Evolutionary conservation across 2,797 vertebrate genomes (phyloP), one percentile per base, ranked within the genome.

Genomic region (Protosalanx chinensis): DNA sequence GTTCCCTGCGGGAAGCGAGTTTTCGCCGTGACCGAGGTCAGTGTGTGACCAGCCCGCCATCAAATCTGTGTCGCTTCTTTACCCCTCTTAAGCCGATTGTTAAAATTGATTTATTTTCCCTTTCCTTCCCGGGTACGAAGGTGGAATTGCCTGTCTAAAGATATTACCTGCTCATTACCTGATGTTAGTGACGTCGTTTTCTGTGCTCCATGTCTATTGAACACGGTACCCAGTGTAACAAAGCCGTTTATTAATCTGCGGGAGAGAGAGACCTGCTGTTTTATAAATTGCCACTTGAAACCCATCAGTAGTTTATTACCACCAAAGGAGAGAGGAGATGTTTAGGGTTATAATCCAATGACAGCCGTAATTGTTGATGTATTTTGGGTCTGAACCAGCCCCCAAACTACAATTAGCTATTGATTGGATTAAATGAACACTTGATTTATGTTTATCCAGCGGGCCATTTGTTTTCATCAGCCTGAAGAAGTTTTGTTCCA

Each of bases 1-100:
- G 93, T 95, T 62, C 94, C 94, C 20, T 95, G 94, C 0, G 94
- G 94, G 46, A 95, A 95, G 77, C 87, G 93, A 23, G 93, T 92
- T 74, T 92, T 94, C 1, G 94, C 93, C 0, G 93, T 95, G 70
- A 95, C 93, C 0, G 93, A 95, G 93, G 93, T 95, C 85, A 33
- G 77, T 68, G 32, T 23, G 10, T 4, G 32, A 33, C 30, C 23
- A 2, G 6, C 51, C 51, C 18, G 51, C 41, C 13, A 46, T 46
- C 41, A 46, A 46, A 46, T 46, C 2, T 46, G 13, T 3, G 3
- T 46, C 3, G 41, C 12, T 8, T 46, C 41, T 46, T 46, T 13
- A 46, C 41, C 41, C 41, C 41, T 46, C 41, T 46, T 46, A 46
- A 46, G 41, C 41, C 41, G 41, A 46, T 46, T 46, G 41, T 46